Conservation (phyloP, 2,113 vertebrate genomes). For the Sapayoa aenigma region DNA sequence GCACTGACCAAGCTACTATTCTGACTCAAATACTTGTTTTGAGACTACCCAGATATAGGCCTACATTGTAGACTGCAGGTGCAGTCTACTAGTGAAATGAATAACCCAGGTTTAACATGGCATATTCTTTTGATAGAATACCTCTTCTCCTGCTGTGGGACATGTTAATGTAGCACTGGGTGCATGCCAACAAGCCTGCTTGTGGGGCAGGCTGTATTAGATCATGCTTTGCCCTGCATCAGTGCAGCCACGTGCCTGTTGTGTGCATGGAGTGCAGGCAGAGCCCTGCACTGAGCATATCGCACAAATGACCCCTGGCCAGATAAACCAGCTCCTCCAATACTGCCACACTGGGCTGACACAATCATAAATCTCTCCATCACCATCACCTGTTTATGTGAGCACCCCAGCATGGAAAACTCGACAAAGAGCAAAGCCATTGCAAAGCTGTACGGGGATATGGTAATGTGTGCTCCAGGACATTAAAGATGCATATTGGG, state of each 20-base stretch:
- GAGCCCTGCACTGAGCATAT: neutral
- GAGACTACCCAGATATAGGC: neutral
- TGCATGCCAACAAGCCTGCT: neutral
- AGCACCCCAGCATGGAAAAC: neutral
- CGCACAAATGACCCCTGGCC: neutral
- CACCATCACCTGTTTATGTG: neutral
- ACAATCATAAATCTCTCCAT: neutral
- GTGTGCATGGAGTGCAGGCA: neutral
- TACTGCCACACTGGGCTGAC: neutral
- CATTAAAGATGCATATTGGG: neutral
- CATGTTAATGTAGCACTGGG: neutral
- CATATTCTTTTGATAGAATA: neutral
- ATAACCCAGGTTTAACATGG: rapidly evolving
- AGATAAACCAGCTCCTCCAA: neutral
- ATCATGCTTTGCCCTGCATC: neutral
- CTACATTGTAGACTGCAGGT: neutral
- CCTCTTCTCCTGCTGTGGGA: neutral
- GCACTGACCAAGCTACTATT: neutral
- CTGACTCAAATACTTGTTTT: neutral
- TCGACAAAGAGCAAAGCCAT: neutral
- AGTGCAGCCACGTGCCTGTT: neutral
- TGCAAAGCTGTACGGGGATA: neutral
- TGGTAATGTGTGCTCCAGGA: neutral
- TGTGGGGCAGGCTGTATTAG: neutral
- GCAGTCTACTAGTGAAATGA: neutral